Percentiles rank a stretch among this genome's conserved stretches.
Evolutionary conservation across 1,140 invertebrate species (phyloP).

Genomic region (Scaptomyza pallida): DNA sequence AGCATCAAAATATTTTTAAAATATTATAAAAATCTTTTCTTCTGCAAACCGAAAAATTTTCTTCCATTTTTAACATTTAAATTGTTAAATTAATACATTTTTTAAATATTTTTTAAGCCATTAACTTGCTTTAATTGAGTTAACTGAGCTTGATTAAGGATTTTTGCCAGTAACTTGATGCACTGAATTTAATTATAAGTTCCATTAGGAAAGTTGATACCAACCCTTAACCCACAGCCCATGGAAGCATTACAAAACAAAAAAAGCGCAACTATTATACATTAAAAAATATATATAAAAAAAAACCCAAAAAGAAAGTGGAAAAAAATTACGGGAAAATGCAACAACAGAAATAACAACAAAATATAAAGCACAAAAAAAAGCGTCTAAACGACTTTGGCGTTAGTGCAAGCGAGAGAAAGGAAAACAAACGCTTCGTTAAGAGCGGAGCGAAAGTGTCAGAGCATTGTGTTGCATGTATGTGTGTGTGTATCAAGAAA

Average conservation of each 20-base stretch:
- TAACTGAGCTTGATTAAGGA: no score
- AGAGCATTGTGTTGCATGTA: slow-evolving; percentile 17
- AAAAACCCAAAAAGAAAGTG: not conserved
- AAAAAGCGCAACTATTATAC: slow-evolving; percentile 6
- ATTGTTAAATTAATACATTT: not conserved
- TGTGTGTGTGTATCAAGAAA: slow-evolving; percentile 46
- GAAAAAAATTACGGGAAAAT: slow-evolving; percentile 1
- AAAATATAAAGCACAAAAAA: slow-evolving; percentile 2
- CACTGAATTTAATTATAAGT: slow-evolving; percentile 3
- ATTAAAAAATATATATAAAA: slow-evolving; percentile 3
- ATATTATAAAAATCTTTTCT: not conserved
- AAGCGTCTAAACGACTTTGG: slow-evolving; percentile 1
- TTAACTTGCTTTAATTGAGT: no score
- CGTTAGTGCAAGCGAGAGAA: slow-evolving; percentile 27
- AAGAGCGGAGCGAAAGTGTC: slow-evolving; percentile 43
- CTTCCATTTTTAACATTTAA: no score
- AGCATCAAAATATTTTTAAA: not conserved
- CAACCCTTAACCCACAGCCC: not conserved
- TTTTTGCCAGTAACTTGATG: slow-evolving; percentile 1
- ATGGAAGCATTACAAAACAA: slow-evolving; percentile 3
- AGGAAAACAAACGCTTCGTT: slow-evolving; percentile 8
- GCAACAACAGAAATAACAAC: slow-evolving; percentile 3
- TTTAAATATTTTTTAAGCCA: not conserved
- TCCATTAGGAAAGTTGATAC: slow-evolving; percentile 2
- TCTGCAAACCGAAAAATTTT: no score